Evolutionary conservation across 1,140 invertebrate species (phyloP).

Genomic region (Dolichoris vasculosae): DNA sequence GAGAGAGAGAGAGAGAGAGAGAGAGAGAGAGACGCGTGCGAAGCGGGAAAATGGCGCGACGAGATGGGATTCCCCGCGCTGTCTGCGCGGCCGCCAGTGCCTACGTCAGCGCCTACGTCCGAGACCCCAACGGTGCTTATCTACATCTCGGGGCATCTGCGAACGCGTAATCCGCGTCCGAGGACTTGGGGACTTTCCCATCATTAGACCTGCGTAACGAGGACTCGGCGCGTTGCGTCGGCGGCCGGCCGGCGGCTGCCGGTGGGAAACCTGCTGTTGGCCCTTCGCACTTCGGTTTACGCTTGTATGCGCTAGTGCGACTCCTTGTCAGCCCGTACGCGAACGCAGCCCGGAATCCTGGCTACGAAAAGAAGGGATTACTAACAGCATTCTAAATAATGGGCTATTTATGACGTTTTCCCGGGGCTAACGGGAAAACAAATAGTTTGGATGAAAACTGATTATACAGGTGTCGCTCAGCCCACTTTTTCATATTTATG

Average conservation of each 20-base stretch:
- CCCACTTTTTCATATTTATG: background rate
- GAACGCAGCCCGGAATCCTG: background rate
- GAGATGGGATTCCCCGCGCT: background rate
- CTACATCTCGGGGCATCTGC: constrained; percentile 31
- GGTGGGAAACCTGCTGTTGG: constrained; percentile 17
- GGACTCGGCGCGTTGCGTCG: background rate
- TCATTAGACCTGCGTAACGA: constrained; percentile 12
- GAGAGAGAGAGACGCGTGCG: background rate
- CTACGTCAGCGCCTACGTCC: background rate
- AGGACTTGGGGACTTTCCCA: constrained; percentile 25
- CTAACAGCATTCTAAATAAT: background rate
- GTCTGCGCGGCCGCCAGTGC: background rate
- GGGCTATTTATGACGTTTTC: background rate
- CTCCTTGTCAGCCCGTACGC: background rate
- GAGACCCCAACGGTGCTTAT: background rate
- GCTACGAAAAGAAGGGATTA: background rate
- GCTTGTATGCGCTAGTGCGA: background rate
- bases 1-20: too few relatives aligned
- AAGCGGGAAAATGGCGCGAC: background rate
- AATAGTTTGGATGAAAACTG: constrained; percentile 5
- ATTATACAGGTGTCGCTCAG: constrained; percentile 4
- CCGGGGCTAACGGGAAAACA: constrained; percentile 4
- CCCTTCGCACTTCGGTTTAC: background rate
- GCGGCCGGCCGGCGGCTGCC: constrained; percentile 17
- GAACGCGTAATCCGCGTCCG: background rate